phyloP scores from a whole-genome alignment of 2,888 invertebrate genomes.

The Megalurothrips usitatus region DNA sequence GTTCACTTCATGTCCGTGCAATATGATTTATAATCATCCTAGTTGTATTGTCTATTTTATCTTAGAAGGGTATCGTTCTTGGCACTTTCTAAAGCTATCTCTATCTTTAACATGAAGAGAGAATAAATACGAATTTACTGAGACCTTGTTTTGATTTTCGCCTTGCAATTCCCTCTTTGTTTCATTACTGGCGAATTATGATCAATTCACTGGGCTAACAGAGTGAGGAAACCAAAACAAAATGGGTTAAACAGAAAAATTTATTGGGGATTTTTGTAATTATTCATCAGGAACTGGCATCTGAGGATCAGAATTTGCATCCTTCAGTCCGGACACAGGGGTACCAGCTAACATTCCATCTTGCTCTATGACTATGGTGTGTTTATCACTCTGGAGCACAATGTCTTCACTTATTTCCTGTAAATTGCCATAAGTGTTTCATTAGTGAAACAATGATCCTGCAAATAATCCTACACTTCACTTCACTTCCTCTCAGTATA shows the following conservation, averaged over 20 bases:
- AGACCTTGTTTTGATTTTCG: too few species aligned
- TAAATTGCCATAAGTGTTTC: background rate
- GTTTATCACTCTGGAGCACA: background rate
- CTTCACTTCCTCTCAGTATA: background rate
- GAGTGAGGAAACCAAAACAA: too few species aligned
- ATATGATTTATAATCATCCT: background rate
- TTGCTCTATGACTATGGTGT: background rate
- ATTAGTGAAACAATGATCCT: background rate
- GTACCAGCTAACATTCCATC: background rate
- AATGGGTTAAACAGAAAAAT: background rate
- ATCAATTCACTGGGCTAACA: background rate
- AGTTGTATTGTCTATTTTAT: background rate
- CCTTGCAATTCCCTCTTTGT: background rate
- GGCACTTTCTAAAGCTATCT: constrained; percentile 6
- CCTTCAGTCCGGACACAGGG: background rate
- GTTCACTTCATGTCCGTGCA: background rate
- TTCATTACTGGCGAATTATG: background rate
- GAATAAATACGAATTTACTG: background rate
- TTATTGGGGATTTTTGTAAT: background rate
- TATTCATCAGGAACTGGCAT: background rate
- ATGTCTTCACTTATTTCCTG: constrained; percentile 10
- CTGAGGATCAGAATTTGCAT: background rate
- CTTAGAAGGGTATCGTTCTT: background rate
- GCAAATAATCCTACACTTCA: background rate
- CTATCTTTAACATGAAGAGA: background rate